Percentiles rank a stretch among this genome's conserved stretches.
These are phyloP conservation scores for Antechinus stuartii DNA, from an alignment of 2,113 vertebrate genomes.

Conservation along the genomic window DNA sequence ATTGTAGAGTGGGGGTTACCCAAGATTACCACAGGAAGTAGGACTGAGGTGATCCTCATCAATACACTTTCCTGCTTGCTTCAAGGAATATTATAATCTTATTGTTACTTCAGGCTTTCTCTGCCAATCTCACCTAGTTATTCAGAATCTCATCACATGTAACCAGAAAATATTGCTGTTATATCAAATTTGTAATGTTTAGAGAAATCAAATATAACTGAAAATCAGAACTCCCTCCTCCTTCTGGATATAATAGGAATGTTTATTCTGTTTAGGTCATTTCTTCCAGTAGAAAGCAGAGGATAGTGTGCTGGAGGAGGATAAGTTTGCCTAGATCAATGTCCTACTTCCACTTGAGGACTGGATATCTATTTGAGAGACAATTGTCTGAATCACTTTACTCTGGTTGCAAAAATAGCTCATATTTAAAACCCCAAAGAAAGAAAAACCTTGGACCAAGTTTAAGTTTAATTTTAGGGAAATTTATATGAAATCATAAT, in stretches of 20 bases:
- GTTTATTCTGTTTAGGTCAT: neutral
- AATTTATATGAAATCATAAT: neutral
- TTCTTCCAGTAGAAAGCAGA: neutral
- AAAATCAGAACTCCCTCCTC: neutral
- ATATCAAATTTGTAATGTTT: neutral
- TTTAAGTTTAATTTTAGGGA: neutral
- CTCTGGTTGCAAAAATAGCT: neutral
- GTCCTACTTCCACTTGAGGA: neutral
- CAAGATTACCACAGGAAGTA: too few species aligned
- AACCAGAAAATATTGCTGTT: neutral
- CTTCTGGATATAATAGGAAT: neutral
- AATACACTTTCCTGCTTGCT: too few species aligned
- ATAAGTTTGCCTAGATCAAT: neutral
- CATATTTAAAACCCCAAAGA: neutral
- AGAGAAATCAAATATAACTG: neutral
- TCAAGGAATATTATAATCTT: too few species aligned
- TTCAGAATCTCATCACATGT: neutral
- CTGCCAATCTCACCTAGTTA: too few species aligned
- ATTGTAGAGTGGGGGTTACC: too few species aligned
- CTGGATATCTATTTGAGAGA: neutral
- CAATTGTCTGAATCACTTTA: neutral
- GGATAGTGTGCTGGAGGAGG: neutral
- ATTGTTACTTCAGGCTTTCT: too few species aligned
- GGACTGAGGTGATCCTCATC: too few species aligned
- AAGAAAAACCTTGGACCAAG: neutral